These are phyloP conservation scores for Pituophis catenifer DNA, from an alignment of 2,113 vertebrate species.

Conservation along the genomic window DNA sequence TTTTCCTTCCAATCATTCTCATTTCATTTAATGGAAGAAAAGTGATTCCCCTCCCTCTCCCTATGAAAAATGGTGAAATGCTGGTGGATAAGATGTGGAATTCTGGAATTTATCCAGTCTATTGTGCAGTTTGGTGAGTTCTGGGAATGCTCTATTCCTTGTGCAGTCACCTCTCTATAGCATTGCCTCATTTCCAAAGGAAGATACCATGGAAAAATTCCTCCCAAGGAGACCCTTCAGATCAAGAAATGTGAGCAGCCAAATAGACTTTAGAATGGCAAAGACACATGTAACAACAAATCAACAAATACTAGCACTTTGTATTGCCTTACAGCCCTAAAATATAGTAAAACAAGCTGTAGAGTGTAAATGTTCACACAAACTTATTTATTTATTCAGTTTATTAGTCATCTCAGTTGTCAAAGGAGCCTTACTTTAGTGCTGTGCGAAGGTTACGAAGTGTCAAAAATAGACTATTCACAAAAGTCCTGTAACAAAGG, in stretches of 20 bases:
- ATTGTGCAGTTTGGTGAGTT: not conserved
- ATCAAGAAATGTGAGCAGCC: not conserved
- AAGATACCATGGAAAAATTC: not conserved
- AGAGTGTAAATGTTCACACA: not conserved
- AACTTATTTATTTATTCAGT: not conserved
- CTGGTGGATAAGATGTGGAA: not conserved
- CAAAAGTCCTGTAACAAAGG: not conserved
- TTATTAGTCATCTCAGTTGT: not conserved
- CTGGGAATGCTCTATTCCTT: not conserved
- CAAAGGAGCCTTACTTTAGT: not conserved
- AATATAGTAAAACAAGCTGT: not conserved
- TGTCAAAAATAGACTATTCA: not conserved
- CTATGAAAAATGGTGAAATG: not conserved
- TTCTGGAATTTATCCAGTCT: not conserved
- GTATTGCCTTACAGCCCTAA: not conserved
- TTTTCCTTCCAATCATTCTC: not conserved
- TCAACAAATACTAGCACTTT: not conserved
- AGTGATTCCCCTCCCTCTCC: not conserved
- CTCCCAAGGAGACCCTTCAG: not conserved
- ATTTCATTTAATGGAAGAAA: not conserved
- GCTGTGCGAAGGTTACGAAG: not conserved
- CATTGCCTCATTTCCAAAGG: not conserved
- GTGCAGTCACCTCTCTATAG: not conserved
- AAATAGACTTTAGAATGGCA: not conserved
- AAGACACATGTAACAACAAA: not conserved